Evolutionary conservation across 2,113 vertebrate genomes (phyloP).

Genomic region (Raja brachyura): DNA sequence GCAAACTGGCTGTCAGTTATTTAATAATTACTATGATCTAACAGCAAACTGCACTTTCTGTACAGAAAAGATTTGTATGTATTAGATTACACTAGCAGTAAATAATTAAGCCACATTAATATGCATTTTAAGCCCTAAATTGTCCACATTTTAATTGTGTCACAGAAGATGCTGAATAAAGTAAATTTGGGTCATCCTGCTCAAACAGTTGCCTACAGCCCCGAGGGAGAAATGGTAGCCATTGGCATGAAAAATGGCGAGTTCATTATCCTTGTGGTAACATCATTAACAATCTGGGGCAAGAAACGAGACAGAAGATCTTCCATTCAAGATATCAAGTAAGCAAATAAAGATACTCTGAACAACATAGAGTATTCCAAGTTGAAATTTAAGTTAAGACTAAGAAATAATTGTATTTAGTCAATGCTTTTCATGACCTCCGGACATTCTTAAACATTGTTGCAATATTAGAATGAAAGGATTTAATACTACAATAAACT

Average conservation of each 20-base stretch:
- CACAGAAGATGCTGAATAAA: constrained; percentile 96
- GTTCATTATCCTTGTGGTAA: constrained; percentile 88
- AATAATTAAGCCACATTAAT: not conserved
- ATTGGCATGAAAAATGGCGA: constrained; percentile 97
- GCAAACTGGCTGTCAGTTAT: not conserved
- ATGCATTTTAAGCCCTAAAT: not conserved
- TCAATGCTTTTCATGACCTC: not conserved
- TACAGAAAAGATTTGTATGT: not conserved
- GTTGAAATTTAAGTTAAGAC: not conserved
- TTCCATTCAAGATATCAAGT: constrained; percentile 91
- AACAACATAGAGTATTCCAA: not conserved
- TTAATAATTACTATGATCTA: not conserved
- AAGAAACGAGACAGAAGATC: constrained; percentile 89
- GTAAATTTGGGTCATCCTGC: constrained; percentile 88
- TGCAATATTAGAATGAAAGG: not conserved
- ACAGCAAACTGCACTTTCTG: not conserved
- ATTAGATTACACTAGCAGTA: not conserved
- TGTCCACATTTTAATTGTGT: not conserved
- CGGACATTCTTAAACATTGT: not conserved
- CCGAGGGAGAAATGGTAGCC: constrained; percentile 94
- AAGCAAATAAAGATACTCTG: constrained; percentile 40
- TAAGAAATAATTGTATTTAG: not conserved
- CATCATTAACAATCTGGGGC: constrained; percentile 93
- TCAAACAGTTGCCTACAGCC: constrained; percentile 82
- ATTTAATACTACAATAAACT: not conserved